phyloP scores from a whole-genome alignment of 2,888 invertebrate genomes.

The Scaptomyza parva region DNA sequence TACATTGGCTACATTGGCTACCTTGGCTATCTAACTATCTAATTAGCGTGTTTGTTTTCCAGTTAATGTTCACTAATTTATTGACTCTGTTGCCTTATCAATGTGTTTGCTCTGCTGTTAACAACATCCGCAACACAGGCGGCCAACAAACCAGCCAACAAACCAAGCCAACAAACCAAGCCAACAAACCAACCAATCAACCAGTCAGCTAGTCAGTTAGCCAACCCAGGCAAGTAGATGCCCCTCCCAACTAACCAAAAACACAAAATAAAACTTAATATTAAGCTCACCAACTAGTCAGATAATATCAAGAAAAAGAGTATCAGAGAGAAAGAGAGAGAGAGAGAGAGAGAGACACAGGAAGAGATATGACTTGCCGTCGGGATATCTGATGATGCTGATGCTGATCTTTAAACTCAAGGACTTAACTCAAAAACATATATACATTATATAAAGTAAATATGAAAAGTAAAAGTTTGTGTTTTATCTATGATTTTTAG shows the following conservation, averaged over 20 bases:
- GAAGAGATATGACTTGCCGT: not conserved
- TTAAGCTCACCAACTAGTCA: not conserved
- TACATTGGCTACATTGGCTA: slow-evolving; percentile 35
- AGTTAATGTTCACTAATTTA: slow-evolving; percentile 64
- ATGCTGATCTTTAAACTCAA: not conserved
- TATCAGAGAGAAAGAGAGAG: not conserved
- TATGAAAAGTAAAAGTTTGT: too few relatives aligned
- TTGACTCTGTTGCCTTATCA: slow-evolving; percentile 56
- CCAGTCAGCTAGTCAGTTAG: not conserved
- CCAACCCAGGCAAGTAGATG: slow-evolving; percentile 8
- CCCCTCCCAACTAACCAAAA: slow-evolving; percentile 7
- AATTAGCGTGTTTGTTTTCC: slow-evolving; percentile 70
- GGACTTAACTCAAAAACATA: not conserved
- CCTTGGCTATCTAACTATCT: slow-evolving; percentile 60
- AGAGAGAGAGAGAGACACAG: not conserved
- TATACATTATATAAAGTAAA: too few relatives aligned
- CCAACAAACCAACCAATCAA: not conserved
- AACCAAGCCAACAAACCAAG: not conserved
- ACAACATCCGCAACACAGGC: slow-evolving; percentile 64
- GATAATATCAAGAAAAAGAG: not conserved
- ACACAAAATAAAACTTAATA: not conserved
- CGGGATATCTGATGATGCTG: slow-evolving; percentile 1
- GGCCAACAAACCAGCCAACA: slow-evolving; percentile 3
- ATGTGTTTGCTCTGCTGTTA: slow-evolving; percentile 68
- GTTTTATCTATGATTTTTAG: too few relatives aligned